phyloP scores from a whole-genome alignment of 2,113 vertebrate species.

The Eclectus roratus region DNA sequence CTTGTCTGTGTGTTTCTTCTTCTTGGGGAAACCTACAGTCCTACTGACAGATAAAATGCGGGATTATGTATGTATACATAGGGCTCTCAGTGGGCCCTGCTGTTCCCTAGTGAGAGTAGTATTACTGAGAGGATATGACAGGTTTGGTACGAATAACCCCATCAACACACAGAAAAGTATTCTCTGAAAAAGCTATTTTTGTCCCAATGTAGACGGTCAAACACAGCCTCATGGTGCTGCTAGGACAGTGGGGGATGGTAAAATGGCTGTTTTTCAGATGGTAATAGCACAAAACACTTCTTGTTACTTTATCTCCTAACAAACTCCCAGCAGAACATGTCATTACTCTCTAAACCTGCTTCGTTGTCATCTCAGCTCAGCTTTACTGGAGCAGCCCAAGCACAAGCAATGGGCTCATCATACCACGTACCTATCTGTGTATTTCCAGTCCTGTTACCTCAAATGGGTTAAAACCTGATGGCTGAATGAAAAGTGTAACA shows the following conservation, averaged over 20 bases:
- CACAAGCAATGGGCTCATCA: neutral
- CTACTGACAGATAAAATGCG: slow-evolving; percentile 3
- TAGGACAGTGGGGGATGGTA: neutral
- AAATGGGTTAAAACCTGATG: neutral
- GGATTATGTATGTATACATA: neutral
- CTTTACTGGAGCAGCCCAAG: neutral
- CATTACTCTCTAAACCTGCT: neutral
- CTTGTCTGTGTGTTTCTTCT: slow-evolving; percentile 3
- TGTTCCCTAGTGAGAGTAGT: neutral
- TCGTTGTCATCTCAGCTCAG: neutral
- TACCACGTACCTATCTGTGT: neutral
- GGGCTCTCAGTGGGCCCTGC: neutral
- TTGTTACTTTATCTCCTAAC: neutral
- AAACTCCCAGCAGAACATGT: rapidly evolving
- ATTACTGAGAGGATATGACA: neutral
- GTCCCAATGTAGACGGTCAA: rapidly evolving
- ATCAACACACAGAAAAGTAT: neutral
- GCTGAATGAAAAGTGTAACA: rapidly evolving
- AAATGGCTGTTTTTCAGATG: neutral
- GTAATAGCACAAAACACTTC: neutral
- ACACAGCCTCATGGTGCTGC: neutral
- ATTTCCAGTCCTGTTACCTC: neutral
- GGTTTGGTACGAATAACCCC: neutral
- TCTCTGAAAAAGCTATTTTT: neutral
- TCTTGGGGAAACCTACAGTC: neutral